Evolutionary conservation across 1,140 invertebrate species (phyloP).

Genomic region (Scaptomyza pallida): DNA sequence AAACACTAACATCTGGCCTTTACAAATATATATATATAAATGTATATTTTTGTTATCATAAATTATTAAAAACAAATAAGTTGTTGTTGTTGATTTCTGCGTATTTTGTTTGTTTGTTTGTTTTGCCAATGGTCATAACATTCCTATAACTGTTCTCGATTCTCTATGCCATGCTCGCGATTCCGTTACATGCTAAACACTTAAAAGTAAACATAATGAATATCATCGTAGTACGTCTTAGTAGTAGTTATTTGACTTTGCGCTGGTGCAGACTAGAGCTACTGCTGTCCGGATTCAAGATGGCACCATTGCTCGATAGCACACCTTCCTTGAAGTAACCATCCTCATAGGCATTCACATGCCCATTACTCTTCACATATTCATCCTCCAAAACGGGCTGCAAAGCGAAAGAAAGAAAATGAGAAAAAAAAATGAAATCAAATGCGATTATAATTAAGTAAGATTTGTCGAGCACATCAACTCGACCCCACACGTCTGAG

Average conservation of each 20-base stretch:
- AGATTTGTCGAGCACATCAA: slow-evolving; percentile 18
- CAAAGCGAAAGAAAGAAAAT: no score
- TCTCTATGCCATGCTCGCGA: slow-evolving; percentile 44
- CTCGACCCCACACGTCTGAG: background rate
- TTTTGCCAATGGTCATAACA: slow-evolving; percentile 44
- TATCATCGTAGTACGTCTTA: slow-evolving; percentile 75
- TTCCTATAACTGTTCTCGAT: slow-evolving; percentile 29
- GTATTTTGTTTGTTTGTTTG: slow-evolving; percentile 27
- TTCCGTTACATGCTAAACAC: slow-evolving; percentile 70
- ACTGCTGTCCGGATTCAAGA: slow-evolving; percentile 82
- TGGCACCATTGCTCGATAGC: slow-evolving; percentile 75
- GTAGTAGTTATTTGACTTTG: slow-evolving; percentile 84
- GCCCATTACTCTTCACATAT: slow-evolving; percentile 59
- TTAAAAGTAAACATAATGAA: slow-evolving; percentile 75
- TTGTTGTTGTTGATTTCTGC: slow-evolving; percentile 35
- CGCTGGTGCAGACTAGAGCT: slow-evolving; percentile 84
- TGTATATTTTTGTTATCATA: slow-evolving; percentile 46
- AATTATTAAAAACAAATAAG: slow-evolving; percentile 60
- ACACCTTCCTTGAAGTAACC: slow-evolving; percentile 77
- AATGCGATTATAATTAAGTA: slow-evolving; percentile 2
- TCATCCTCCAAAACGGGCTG: slow-evolving; percentile 85
- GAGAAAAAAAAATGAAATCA: slow-evolving; percentile 16
- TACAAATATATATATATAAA: slow-evolving; percentile 6
- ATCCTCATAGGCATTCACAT: slow-evolving; percentile 57
- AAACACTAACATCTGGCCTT: slow-evolving; percentile 30